These are phyloP conservation scores for Cyclopterus lumpus DNA, from an alignment of 2,797 vertebrate species.

Conservation along the genomic window DNA sequence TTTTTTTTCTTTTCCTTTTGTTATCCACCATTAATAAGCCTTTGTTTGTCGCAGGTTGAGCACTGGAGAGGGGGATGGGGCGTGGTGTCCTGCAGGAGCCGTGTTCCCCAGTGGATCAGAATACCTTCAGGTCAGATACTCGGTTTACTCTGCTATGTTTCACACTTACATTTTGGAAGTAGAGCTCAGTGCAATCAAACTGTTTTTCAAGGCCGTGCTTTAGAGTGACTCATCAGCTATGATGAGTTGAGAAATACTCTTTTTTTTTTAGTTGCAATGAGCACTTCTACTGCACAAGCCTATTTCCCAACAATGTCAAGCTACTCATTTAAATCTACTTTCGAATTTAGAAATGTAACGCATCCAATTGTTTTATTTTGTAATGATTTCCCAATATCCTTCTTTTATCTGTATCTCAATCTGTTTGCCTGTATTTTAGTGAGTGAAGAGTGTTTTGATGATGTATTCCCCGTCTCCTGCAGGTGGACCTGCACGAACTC, in stretches of 20 bases:
- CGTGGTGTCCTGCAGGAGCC: conserved; percentile 91
- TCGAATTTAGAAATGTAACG: background rate
- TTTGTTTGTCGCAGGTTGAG: conserved; percentile 85
- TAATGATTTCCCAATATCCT: background rate
- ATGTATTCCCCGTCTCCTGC: conserved; percentile 55
- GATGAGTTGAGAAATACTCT: background rate
- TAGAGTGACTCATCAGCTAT: background rate
- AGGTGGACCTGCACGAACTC: conserved; percentile 89
- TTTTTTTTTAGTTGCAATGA: background rate
- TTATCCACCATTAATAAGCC: background rate
- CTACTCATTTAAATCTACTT: background rate
- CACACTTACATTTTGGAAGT: background rate
- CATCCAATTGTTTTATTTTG: background rate
- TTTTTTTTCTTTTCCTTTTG: background rate
- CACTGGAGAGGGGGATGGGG: conserved; percentile 92
- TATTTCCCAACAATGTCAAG: background rate
- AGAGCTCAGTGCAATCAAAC: background rate
- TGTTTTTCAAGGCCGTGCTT: background rate
- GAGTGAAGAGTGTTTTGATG: background rate
- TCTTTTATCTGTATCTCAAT: background rate
- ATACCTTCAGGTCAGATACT: conserved; percentile 87
- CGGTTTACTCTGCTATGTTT: background rate
- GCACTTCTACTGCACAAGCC: too few relatives aligned
- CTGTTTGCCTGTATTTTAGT: background rate
- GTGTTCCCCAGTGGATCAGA: conserved; percentile 90